These are phyloP conservation scores for Amyelois transitella DNA, from an alignment of 1,140 invertebrate species.

Conservation along the genomic window DNA sequence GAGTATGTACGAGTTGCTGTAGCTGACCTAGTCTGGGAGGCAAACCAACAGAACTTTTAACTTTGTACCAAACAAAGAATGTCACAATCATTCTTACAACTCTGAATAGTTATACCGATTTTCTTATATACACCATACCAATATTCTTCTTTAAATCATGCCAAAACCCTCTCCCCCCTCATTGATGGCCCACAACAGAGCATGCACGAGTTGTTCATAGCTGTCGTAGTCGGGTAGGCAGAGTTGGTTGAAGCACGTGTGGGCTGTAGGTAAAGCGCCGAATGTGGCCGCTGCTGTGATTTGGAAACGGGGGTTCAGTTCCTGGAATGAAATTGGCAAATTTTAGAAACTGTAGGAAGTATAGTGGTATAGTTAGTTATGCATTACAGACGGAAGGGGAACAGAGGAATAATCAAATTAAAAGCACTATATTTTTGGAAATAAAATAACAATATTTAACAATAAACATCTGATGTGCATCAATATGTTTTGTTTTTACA, in stretches of 20 bases:
- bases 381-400: too few species aligned
- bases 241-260: constrained; percentile 97
- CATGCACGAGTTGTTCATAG: constrained; percentile 94
- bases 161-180: constrained; percentile 97
- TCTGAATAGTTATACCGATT: too few species aligned
- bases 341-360: background rate
- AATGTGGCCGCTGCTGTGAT: constrained; percentile 92
- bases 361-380: too few species aligned
- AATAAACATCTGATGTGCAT: too few species aligned
- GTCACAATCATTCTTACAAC: too few species aligned
- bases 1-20: too few species aligned
- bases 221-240: constrained; percentile 95
- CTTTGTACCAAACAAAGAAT: too few species aligned
- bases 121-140: background rate
- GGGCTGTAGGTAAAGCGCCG: constrained; percentile 93
- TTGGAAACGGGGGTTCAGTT: constrained; percentile 93
- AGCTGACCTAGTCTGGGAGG: too few species aligned
- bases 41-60: too few species aligned
- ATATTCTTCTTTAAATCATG: constrained; percentile 80
- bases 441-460: too few species aligned
- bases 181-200: constrained; percentile 92
- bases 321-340: constrained; percentile 54
- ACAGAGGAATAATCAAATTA: background rate
- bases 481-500: too few species aligned
- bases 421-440: too few species aligned